Evolutionary conservation across 2,797 vertebrate genomes (phyloP), one percentile per base, ranked within the genome.

Genomic region (Rhinatrema bivittatum): DNA sequence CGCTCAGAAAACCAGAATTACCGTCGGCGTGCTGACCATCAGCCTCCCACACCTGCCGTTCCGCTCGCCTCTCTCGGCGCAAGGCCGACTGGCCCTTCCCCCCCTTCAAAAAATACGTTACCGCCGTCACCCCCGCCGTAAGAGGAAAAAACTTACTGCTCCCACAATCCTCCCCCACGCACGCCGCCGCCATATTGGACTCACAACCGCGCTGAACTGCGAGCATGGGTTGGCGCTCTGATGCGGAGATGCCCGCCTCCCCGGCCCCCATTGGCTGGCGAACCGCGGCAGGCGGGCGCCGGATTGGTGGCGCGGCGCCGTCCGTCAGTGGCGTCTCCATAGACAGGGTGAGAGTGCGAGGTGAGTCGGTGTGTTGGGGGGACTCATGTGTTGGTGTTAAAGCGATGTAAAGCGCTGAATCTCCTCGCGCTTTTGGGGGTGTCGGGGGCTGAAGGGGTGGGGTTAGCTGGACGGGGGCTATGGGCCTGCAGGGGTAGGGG

Each of bases 351-450:
- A 78, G 74, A 79, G 78, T 79, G 72, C 72, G 70, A 79, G 79
- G 78, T 81, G 78, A 82, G 78, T 75, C 70, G 76, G 60, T 70
- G 77, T 74, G 73, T 74, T 71, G 65, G 71, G 68, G n/a, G 35
- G 51, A 17, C 20, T 28, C 36, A 16, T 33, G 43, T 20, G 36
- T 16, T 26, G 16, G 12, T 14, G 7, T 23, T 17, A n/a, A 20
- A 10, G 24, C 29, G 9, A 10, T 25, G 34, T 29, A 27, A n/a
- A n/a, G n/a, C n/a, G n/a, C n/a, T n/a, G n/a, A 35, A 32, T 30
- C 21, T 9, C 13, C 9, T 16, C 8, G 15, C 4, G n/a, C n/a
- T n/a, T n/a, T n/a, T 70, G n/a, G n/a, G 77, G 74, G 73, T 74
- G 71, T 56, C 62, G 69, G 64, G 60, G 70, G 73, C 74, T 70